Evolutionary conservation across 2,797 vertebrate species (phyloP).

Genomic region (Amniataba percoides): DNA sequence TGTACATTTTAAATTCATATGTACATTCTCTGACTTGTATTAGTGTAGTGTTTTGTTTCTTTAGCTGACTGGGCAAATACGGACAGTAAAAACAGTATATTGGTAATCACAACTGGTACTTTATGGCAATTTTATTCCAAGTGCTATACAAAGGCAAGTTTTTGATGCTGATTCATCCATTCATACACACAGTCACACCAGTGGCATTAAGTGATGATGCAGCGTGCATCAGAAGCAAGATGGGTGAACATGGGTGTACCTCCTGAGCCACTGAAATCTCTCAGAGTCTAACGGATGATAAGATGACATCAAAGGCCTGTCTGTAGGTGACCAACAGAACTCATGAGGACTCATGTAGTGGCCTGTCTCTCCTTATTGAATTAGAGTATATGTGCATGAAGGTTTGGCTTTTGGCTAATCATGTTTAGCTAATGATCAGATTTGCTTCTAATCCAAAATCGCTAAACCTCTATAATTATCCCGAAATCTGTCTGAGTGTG

Average conservation of each 20-base stretch:
- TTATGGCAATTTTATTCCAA: too few relatives aligned
- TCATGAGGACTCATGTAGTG: not conserved
- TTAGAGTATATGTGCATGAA: not conserved
- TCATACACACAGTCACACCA: too few relatives aligned
- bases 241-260: too few relatives aligned
- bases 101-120: too few relatives aligned
- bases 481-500: slow-evolving; percentile 17
- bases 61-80: not conserved
- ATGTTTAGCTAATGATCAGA: slow-evolving; percentile 26
- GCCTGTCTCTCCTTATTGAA: not conserved
- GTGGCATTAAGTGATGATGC: too few relatives aligned
- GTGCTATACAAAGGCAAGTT: too few relatives aligned
- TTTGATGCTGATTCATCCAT: too few relatives aligned
- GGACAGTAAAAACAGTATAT: too few relatives aligned
- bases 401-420: not conserved
- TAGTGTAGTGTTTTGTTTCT: not conserved
- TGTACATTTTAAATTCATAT: not conserved
- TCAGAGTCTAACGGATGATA: too few relatives aligned
- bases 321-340: not conserved
- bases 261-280: too few relatives aligned
- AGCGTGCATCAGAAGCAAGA: too few relatives aligned
- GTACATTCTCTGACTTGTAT: not conserved
- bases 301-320: not conserved
- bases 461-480: slow-evolving; percentile 35
- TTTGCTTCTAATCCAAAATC: slow-evolving; percentile 27